phyloP scores from a whole-genome alignment of 1,140 invertebrate species.

The Oreohelix idahoensis region DNA sequence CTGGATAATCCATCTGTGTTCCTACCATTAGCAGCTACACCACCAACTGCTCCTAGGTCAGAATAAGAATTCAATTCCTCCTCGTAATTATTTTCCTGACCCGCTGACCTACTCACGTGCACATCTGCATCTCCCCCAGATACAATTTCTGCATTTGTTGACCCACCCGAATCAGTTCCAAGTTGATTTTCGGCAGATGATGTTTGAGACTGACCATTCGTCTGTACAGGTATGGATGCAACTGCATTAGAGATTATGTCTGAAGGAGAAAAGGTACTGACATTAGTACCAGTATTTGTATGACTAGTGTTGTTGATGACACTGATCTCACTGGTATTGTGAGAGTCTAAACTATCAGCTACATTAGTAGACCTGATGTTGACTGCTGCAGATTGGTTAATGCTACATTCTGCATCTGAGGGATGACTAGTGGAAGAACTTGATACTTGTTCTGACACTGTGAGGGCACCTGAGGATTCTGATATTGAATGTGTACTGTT shows the following conservation, averaged over 20 bases:
- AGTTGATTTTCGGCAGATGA: background rate
- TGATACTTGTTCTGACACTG: background rate
- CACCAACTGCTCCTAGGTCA: background rate
- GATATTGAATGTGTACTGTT: background rate
- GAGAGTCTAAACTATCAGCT: background rate
- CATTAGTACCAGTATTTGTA: background rate
- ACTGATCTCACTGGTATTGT: background rate
- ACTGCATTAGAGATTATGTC: background rate
- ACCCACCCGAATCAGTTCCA: background rate
- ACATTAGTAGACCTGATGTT: background rate
- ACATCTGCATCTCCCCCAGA: background rate
- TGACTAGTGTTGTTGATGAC: background rate
- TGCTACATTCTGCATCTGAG: background rate
- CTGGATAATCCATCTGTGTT: background rate
- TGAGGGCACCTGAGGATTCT: background rate
- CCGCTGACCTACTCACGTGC: background rate
- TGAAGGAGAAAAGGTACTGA: background rate
- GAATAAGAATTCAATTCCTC: background rate
- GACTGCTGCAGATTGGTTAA: background rate
- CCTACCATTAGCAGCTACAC: background rate
- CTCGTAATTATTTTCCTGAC: background rate
- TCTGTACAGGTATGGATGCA: background rate
- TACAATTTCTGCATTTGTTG: background rate
- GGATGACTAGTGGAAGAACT: background rate
- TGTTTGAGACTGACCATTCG: background rate